Base-by-base conservation (phyloP, 2,797 vertebrate species). In the Monodelphis domestica region DNA sequence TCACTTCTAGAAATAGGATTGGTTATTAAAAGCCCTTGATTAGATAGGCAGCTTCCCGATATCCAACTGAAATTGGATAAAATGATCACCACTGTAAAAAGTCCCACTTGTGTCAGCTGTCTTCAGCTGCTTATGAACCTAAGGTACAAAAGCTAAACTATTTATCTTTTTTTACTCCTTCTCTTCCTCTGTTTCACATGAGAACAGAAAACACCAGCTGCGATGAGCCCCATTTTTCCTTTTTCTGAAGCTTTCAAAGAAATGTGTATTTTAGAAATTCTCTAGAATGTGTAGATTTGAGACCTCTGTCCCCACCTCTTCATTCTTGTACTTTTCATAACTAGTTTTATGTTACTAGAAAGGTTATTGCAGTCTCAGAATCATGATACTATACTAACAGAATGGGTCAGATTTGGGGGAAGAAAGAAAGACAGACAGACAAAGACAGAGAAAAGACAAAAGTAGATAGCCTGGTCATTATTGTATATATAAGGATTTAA, bases 181-280 rank as follows among this genome's bases (percentile, higher is more conserved):
- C 50, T 0, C 2, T 29, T 95, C 90, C 38, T 0, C 2, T 26
- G 1, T 89, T 4, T 95, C 88, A 90, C 50, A 70, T 9, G 50
- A 94, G 54, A 94, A 92, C 15, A 95, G 51, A 93, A 52, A 96
- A 51, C 70, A 87, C 30, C 30, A 95, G 45, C 29, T 93, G 88
- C 54, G 1, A 1, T 2, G 89, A 90, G n/a, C 6, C 54, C 15
- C 89, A 0, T 78, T 93, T 94, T 78, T 50, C 45, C 12, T 0
- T 2, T 54, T 88, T 78, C 38, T 21, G 50, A 84, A n/a, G 21
- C 38, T 84, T 84, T 45, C 70, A 84, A 84, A 84, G 70, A 26
- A 84, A 0, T 1, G 51, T 51, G 51, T 94, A 54, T 4, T 63
- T 38, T 54, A 54, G 33, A 9, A 28, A 52, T 93, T 95, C 45